phyloP scores from a whole-genome alignment of 2,888 invertebrate species.

The Tridacna gigas region DNA sequence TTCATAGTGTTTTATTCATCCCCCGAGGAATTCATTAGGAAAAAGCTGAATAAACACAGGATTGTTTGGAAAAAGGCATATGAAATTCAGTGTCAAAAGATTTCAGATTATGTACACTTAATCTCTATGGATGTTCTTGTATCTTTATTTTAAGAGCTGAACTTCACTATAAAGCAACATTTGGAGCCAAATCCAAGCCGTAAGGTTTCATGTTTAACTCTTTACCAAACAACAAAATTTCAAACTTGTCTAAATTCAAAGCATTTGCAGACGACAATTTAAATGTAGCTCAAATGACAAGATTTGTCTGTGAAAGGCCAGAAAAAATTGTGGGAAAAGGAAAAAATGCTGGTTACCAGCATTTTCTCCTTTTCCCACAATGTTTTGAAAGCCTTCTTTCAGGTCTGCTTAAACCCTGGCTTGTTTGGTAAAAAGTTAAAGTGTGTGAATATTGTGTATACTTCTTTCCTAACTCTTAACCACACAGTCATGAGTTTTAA shows the following conservation, averaged over 20 bases:
- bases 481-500: too few relatives aligned
- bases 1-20: too few relatives aligned
- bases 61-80: too few relatives aligned
- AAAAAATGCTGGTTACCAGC: neutral
- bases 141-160: neutral
- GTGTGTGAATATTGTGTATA: too few relatives aligned
- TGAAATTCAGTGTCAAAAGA: too few relatives aligned
- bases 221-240: neutral
- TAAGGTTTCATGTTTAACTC: conserved; percentile 5
- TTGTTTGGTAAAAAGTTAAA: too few relatives aligned
- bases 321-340: neutral
- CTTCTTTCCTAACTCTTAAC: too few relatives aligned
- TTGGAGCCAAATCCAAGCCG: conserved; percentile 1
- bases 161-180: conserved; percentile 9
- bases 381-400: neutral
- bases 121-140: too few relatives aligned
- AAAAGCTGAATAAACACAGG: too few relatives aligned
- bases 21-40: too few relatives aligned
- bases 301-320: neutral
- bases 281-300: neutral
- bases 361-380: neutral
- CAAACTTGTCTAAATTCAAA: neutral
- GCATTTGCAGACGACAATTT: neutral
- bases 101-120: too few relatives aligned
- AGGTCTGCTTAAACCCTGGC: too few relatives aligned